Evolutionary conservation across 2,797 vertebrate species (phyloP), one percentile per base, ranked within the genome.

Genomic region (Catostomus latipinnis): DNA sequence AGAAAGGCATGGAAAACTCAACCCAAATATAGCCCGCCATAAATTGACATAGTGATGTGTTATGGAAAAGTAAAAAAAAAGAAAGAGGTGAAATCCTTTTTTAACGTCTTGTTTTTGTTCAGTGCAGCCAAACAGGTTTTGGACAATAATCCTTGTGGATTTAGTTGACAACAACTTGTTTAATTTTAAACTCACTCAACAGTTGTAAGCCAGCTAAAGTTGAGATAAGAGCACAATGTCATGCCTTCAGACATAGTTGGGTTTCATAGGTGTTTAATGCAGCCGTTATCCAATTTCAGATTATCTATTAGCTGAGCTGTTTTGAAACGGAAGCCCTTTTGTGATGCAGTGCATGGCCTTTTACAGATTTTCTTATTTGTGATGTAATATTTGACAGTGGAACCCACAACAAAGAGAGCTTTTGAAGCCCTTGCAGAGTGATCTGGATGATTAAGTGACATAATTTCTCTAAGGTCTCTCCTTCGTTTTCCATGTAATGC

Each of bases 391-490:
- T 73, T 66, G 71, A 81, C 68, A n/a, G 69, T 60, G 58, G 22
- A 58, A 34, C 22, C 50, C 53, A 49, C 61, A 74, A 81, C 82
- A 76, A 81, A 81, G 78, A 34, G 22, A 46, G 34, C 68, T 63
- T 71, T 78, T 78, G 58, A 58, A 80, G 69, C 16, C 3, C 11
- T 6, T 58, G 13, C 43, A 45, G 10, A 70, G 12, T 45, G 57
- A 74, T 63, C 62, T 48, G 6, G n/a, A 74, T 83, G 82, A 83
- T 66, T 80, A 80, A 83, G 48, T 49, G 65, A 63, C 67, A 12
- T 71, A 70, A 72, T 54, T 76, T 49, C 78, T 71, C 54, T 22
- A 14, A 54, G 50, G 82, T 13, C 43, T 73, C 34, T 72, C 18
- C 57, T 82, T 81, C 71, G 65, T 81, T 70, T 71, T 52, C 74